Base-by-base conservation (phyloP, 2,113 vertebrate species). In the Colistium nudipinnis region DNA sequence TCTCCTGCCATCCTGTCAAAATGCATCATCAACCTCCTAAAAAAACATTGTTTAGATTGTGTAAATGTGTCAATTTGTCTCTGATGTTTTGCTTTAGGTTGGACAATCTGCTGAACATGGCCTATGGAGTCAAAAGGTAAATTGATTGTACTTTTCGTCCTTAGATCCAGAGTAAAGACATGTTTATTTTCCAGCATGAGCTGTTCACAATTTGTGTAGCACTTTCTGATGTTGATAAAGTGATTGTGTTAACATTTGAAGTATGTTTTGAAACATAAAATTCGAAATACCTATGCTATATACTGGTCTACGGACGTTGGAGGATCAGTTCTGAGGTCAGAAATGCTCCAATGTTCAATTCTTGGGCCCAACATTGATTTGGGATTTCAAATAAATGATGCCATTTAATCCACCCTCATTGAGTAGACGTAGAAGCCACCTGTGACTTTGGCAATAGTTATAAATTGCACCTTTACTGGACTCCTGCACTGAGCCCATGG, bases 21-120 rank as follows among this genome's bases (percentile, higher is more conserved):
- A 63, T 49, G 19, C 24, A 74, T 75, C 74, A 75, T 44, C 53
- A 49, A 30, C 22, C 49, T 63, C 36, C 70, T 30, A 9, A 51
- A 47, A 44, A 59, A 7, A 9, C 14, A 4, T 41, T 25, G 7
- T 54, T 66, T 38, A 13, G 19, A 22, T 11, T 41, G 10, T 27
- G 30, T 35, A 76, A 24, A 3, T 52, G 0, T 19, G 6, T 65
- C 20, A 71, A 39, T 14, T 61, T n/a, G 0, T n/a, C n/a, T n/a
- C n/a, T n/a, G n/a, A n/a, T 65, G 4, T 69, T 22, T 47, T 17
- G 25, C 90, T 95, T 94, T 86, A 98, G 97, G 94, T 93, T 99
- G 95, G 97, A 99, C 93, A 99, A 98, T 94, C 93, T 99, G 92
- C 95, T 99, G 87, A 99, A 98, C 92, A 98, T 99, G 96, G 97